phyloP scores from a whole-genome alignment of 2,797 vertebrate species.

The Rhinella marina region DNA sequence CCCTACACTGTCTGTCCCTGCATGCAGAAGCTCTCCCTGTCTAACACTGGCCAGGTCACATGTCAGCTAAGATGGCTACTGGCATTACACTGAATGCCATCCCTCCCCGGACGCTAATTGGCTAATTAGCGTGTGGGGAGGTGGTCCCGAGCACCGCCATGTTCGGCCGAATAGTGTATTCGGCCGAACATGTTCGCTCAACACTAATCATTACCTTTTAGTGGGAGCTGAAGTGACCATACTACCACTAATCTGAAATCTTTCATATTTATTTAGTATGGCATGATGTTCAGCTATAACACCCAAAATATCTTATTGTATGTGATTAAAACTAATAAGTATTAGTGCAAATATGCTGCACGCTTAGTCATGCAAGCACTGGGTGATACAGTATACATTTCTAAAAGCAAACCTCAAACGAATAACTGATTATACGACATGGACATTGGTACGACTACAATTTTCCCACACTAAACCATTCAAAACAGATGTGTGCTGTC shows the following conservation, averaged over 20 bases:
- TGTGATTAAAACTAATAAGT: neutral
- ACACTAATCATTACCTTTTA: neutral
- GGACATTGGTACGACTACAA: neutral
- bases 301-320: neutral
- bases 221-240: neutral
- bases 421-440: constrained; percentile 8
- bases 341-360: neutral
- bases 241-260: neutral
- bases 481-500: constrained; percentile 40
- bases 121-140: too few species aligned
- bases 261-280: neutral
- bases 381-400: neutral
- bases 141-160: too few species aligned
- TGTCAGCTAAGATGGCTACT: too few species aligned
- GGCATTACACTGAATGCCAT: too few species aligned
- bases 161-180: too few species aligned
- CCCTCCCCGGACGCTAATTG: too few species aligned
- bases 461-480: constrained; percentile 37
- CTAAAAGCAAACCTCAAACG: neutral
- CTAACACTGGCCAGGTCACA: too few species aligned
- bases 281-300: neutral
- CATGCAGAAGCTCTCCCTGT: too few species aligned
- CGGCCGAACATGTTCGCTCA: too few species aligned
- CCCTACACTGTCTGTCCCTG: too few species aligned
- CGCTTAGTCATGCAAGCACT: neutral